Base-by-base conservation (phyloP, 1,140 invertebrate species). In the Drosophila willistoni region DNA sequence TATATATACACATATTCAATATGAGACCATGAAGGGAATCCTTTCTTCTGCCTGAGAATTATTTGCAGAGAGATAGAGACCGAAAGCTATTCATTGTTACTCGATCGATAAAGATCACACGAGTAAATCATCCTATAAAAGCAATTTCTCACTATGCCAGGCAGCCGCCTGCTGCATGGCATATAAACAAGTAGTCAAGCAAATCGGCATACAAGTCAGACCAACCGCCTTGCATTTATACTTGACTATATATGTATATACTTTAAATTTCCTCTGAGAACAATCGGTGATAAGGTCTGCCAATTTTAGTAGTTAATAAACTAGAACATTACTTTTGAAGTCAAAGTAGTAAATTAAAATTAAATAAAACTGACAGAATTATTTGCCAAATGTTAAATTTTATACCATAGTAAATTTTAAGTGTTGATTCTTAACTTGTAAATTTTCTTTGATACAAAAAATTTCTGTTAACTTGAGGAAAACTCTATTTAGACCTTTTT, bases 121-220 rank as follows among this genome's bases (percentile, higher is more conserved):
- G 85, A 84, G 85, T 89, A 89, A 89, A 89, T 89, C 84, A 90
- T 84, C 68, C 66, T 60, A 39, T 39, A 39, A 13, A 47, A 51
- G 10, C 44, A 51, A 51, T 60, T 68, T 39, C 14, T n/a, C 51
- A 73, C 77, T 62, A 71, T 62, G 65, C 59, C 61, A 55, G 17
- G 14, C 62, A 29, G 14, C 54, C 44, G 12, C 62, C 64, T 65
- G 77, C 64, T 55, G 77, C 62, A 71, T 73, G 78, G 70, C 84
- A 85, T 81, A 89, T 89, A 77, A 90, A 89, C 84, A 89, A 89
- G 85, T 89, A 90, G 84, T 89, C 73, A 75, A 90, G 84, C 84
- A 90, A 89, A 89, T 85, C 19, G 17, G 72, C 60, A 77, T 90
- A 87, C 84, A 87, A 73, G 83, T 64, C 34, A 62, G 64, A 60